Percentiles rank a stretch among this genome's conserved stretches.
These are phyloP conservation scores for Eremobia ochroleuca DNA, from an alignment of 2,888 invertebrate genomes.

Conservation along the genomic window DNA sequence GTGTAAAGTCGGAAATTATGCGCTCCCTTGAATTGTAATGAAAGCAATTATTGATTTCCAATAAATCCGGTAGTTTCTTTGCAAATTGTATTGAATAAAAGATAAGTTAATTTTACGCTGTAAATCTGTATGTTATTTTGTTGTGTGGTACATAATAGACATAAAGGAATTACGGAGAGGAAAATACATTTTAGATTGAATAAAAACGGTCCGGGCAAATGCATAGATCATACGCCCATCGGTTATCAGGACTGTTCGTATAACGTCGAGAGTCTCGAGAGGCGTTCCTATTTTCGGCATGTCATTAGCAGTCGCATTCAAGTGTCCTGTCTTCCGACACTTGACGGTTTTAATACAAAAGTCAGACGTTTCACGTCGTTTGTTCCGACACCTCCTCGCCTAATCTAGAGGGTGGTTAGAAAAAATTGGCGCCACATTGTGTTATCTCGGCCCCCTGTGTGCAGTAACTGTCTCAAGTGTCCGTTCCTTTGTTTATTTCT, in stretches of 20 bases:
- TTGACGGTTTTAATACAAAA: conserved; percentile 83
- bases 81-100: conserved; percentile 68
- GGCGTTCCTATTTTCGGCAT: conserved; percentile 70
- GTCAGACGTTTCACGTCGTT: conserved; percentile 88
- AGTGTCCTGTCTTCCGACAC: conserved; percentile 74
- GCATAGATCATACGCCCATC: conserved; percentile 59
- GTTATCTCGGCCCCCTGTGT: conserved; percentile 77
- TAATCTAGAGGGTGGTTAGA: conserved; percentile 77
- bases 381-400: conserved; percentile 85
- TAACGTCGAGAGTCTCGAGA: conserved; percentile 53
- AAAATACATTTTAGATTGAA: conserved; percentile 41
- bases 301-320: conserved; percentile 73
- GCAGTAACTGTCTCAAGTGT: conserved; percentile 80
- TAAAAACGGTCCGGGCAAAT: conserved; percentile 40
- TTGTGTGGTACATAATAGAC: conserved; percentile 54
- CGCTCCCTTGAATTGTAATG: conserved; percentile 78
- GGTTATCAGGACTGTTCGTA: conserved; percentile 47
- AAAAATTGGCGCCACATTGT: conserved; percentile 89
- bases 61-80: conserved; percentile 76
- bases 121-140: conserved; percentile 60
- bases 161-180: conserved; percentile 59
- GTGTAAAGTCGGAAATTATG: conserved; percentile 70
- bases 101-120: conserved; percentile 73
- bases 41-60: conserved; percentile 74
- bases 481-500: conserved; percentile 79